These are phyloP conservation scores for Tillus elongatus DNA, from an alignment of 2,888 invertebrate species.

Conservation along the genomic window DNA sequence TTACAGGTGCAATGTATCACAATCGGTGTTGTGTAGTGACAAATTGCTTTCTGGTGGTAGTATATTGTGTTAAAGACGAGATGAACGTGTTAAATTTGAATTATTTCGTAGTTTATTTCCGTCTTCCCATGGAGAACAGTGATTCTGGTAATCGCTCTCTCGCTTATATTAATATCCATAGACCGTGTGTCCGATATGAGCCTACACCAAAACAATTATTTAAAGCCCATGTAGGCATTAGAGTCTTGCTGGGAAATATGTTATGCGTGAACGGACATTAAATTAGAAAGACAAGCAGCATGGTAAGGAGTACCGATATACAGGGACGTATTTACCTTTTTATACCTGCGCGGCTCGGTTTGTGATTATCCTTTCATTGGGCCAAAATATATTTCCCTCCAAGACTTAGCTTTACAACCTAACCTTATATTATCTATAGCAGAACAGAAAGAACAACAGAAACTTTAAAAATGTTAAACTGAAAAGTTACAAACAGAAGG, in stretches of 20 bases:
- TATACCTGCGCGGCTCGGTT: too few relatives aligned
- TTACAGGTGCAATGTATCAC: too few relatives aligned
- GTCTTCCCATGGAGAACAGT: not conserved
- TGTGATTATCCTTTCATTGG: too few relatives aligned
- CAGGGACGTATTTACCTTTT: not conserved
- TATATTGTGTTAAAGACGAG: not conserved
- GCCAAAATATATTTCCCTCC: too few relatives aligned
- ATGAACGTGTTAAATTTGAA: conserved; percentile 3
- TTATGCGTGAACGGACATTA: conserved; percentile 38
- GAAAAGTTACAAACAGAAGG: too few relatives aligned
- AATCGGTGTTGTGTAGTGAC: too few relatives aligned
- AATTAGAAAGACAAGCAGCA: conserved; percentile 38
- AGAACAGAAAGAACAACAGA: too few relatives aligned
- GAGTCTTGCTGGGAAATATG: conserved; percentile 36
- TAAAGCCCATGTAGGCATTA: conserved; percentile 38
- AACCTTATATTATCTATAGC: too few relatives aligned
- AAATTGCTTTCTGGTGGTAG: not conserved
- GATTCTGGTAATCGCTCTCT: not conserved
- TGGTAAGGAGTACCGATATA: conserved; percentile 31
- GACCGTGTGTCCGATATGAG: conserved; percentile 8
- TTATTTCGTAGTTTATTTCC: conserved; percentile 3
- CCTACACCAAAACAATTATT: conserved; percentile 35
- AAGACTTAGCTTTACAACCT: too few relatives aligned
- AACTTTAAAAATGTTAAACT: too few relatives aligned
- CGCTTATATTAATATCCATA: conserved; percentile 2